Conservation (phyloP, 2,113 vertebrate genomes). For the Ramphastos sulfuratus region DNA sequence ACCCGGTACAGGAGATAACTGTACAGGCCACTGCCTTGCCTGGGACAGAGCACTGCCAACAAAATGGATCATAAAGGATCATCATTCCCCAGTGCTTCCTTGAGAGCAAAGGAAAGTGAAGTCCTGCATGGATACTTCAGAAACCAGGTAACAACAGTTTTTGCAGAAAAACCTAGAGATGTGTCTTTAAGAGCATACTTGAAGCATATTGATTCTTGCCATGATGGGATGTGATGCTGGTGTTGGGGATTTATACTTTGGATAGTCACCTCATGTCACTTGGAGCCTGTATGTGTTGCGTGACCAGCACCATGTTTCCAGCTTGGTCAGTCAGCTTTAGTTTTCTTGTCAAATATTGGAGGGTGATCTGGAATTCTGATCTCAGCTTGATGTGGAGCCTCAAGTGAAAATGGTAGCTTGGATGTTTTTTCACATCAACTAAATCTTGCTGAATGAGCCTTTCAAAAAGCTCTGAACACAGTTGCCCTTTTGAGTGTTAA, state of each 20-base stretch:
- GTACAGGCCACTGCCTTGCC: constrained; percentile 99
- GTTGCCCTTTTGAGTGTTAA: background rate
- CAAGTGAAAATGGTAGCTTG: background rate
- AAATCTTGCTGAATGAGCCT: background rate
- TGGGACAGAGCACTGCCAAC: constrained; percentile 85
- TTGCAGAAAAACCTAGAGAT: background rate
- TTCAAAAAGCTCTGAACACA: background rate
- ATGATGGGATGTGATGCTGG: background rate
- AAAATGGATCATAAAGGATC: background rate
- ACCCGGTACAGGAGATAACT: constrained; percentile 99
- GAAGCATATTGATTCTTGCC: background rate
- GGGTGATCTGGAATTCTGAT: background rate
- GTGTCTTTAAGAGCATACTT: background rate
- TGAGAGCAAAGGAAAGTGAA: constrained; percentile 33
- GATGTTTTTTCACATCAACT: background rate
- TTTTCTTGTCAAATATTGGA: background rate
- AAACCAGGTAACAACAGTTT: constrained; percentile 66
- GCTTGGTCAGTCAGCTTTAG: background rate
- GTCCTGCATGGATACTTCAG: constrained; percentile 13
- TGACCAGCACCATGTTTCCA: background rate
- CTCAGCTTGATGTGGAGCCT: background rate
- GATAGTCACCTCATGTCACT: background rate
- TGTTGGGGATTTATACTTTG: background rate
- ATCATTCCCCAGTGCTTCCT: background rate
- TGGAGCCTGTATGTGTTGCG: background rate